Evolutionary conservation across 2,888 invertebrate genomes (phyloP).

Genomic region (Drosophila dives): DNA sequence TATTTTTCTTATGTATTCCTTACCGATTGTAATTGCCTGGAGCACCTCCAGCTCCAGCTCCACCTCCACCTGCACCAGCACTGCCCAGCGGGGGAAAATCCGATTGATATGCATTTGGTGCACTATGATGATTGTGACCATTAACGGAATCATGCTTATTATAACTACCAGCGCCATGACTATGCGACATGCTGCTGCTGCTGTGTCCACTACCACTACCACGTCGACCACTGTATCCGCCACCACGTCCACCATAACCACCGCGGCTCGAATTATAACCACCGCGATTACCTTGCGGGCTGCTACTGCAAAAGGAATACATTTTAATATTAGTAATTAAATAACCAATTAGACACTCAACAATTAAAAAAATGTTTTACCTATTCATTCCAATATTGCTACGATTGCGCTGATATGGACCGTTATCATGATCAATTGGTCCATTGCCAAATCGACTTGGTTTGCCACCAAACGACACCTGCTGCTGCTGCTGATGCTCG

Average conservation of each 20-base stretch:
- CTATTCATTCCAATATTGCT: slow-evolving; percentile 50
- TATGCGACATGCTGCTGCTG: slow-evolving; percentile 65
- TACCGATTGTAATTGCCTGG: slow-evolving; percentile 78
- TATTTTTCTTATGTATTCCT: slow-evolving; percentile 16
- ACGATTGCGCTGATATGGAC: slow-evolving; percentile 56
- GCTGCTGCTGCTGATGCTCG: slow-evolving; percentile 64
- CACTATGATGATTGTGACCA: slow-evolving; percentile 62
- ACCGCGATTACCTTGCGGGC: slow-evolving; percentile 80
- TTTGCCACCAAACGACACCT: slow-evolving; percentile 62
- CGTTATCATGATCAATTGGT: slow-evolving; percentile 38
- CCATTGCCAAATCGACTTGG: slow-evolving; percentile 82
- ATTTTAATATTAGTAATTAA: neutral
- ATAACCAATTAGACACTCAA: neutral
- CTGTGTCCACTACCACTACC: slow-evolving; percentile 82
- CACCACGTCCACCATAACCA: slow-evolving; percentile 65
- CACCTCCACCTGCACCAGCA: neutral
- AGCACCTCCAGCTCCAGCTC: slow-evolving; percentile 14
- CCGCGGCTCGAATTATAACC: slow-evolving; percentile 61
- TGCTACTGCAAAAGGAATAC: slow-evolving; percentile 28
- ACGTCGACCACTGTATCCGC: slow-evolving; percentile 80
- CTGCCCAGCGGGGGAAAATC: slow-evolving; percentile 81
- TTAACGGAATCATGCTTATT: slow-evolving; percentile 79
- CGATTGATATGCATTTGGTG: slow-evolving; percentile 74
- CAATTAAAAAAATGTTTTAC: slow-evolving; percentile 37
- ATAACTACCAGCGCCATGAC: slow-evolving; percentile 84